These are phyloP conservation scores for Matsumurasca onukii DNA, from an alignment of 1,140 invertebrate species.

Conservation along the genomic window DNA sequence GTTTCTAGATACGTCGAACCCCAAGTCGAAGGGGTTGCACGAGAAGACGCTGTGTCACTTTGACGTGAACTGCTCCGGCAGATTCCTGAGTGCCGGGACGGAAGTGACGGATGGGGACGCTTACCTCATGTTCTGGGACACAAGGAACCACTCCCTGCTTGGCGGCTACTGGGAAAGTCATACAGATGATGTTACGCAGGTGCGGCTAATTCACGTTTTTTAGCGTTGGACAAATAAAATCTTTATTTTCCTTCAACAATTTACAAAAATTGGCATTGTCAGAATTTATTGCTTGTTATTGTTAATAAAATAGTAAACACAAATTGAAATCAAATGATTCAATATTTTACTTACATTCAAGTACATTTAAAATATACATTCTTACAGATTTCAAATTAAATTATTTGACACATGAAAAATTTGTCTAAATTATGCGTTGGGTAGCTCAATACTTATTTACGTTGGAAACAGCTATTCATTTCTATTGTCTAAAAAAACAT, in stretches of 20 bases:
- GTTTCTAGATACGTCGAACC: slow-evolving; percentile 41
- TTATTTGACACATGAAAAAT: no score
- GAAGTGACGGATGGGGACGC: slow-evolving; percentile 68
- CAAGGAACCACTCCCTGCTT: slow-evolving; percentile 62
- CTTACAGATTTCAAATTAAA: no score
- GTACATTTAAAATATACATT: not conserved
- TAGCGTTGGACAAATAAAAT: no score
- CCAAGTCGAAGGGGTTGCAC: slow-evolving; percentile 43
- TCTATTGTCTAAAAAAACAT: no score
- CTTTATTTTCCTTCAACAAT: no score
- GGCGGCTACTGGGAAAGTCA: slow-evolving; percentile 88
- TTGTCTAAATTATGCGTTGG: no score
- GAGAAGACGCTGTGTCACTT: slow-evolving; percentile 66
- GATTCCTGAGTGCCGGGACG: slow-evolving; percentile 74
- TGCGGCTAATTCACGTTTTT: no score
- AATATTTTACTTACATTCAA: not conserved
- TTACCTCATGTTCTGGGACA: slow-evolving; percentile 83
- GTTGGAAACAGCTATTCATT: no score
- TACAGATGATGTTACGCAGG: slow-evolving; percentile 79
- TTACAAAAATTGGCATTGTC: not conserved
- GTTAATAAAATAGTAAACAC: not conserved
- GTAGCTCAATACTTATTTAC: no score
- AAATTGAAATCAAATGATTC: not conserved
- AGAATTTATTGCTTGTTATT: not conserved
- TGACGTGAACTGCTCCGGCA: slow-evolving; percentile 72